Percentiles rank a stretch among this genome's conserved stretches.
These are phyloP conservation scores for Aspidiotus destructor DNA, from an alignment of 2,888 invertebrate species.

Conservation along the genomic window DNA sequence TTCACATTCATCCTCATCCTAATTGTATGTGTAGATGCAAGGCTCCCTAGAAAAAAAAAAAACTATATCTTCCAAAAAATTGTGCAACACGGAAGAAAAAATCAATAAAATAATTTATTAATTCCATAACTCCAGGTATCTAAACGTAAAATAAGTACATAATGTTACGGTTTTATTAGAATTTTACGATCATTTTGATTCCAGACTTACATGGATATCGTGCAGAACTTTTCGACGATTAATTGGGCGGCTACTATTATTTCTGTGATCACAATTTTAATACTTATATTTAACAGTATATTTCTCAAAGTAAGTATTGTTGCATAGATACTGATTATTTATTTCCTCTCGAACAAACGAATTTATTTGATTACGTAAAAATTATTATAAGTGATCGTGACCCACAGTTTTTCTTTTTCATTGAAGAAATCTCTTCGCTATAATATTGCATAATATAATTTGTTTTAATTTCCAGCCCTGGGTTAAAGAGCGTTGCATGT, in stretches of 20 bases:
- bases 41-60: too few relatives aligned
- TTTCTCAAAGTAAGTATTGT: constrained; percentile 56
- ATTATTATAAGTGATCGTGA: neutral
- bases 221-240: constrained; percentile 45
- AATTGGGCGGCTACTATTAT: constrained; percentile 60
- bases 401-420: neutral
- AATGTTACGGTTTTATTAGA: too few relatives aligned
- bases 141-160: too few relatives aligned
- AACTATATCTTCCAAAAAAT: too few relatives aligned
- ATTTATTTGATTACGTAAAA: neutral
- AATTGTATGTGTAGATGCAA: too few relatives aligned
- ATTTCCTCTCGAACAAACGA: neutral
- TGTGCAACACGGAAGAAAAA: too few relatives aligned
- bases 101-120: too few relatives aligned
- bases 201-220: constrained; percentile 49
- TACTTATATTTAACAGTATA: constrained; percentile 62
- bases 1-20: too few relatives aligned
- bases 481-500: constrained; percentile 53
- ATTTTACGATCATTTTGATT: constrained; percentile 18
- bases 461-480: constrained; percentile 48
- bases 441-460: neutral
- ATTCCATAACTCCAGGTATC: too few relatives aligned
- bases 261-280: constrained; percentile 56
- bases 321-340: constrained; percentile 12
- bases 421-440: neutral